A percentile compares a stretch with the other conserved stretches of the same genome.
phyloP scores from a whole-genome alignment of 2,113 vertebrate genomes.

The Apteryx mantelli region DNA sequence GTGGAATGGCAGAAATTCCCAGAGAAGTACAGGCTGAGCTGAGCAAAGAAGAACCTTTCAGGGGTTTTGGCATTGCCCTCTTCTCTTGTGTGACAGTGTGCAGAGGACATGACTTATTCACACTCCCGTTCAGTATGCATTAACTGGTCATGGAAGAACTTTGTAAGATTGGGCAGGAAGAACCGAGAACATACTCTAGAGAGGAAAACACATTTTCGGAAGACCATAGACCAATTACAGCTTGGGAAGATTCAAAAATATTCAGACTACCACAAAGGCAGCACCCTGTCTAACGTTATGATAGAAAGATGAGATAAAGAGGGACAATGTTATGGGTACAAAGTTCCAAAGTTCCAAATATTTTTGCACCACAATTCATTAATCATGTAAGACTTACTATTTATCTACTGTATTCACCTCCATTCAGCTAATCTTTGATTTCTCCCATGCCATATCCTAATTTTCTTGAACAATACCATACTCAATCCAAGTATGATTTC shows the following conservation, averaged over 20 bases:
- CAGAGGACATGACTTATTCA: background rate
- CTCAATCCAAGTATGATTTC: background rate
- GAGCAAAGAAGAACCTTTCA: background rate
- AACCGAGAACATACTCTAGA: background rate
- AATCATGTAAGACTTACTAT: background rate
- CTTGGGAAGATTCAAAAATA: background rate
- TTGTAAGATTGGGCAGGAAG: background rate
- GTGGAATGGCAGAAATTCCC: background rate
- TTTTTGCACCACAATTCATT: background rate
- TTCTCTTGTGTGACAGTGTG: background rate
- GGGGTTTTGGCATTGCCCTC: background rate
- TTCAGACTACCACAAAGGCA: background rate
- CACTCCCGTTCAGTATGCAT: background rate
- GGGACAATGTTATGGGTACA: background rate
- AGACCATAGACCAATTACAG: accelerated
- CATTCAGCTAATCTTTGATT: background rate
- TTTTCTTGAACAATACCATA: background rate
- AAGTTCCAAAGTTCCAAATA: background rate
- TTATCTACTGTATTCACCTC: background rate
- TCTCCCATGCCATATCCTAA: background rate
- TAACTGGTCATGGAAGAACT: background rate
- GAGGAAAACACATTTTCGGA: background rate
- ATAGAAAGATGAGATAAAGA: background rate
- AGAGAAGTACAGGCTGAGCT: background rate
- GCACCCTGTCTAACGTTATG: background rate